Base-by-base conservation (phyloP, 2,797 vertebrate species). In the Sebastes kiyomatsui region DNA sequence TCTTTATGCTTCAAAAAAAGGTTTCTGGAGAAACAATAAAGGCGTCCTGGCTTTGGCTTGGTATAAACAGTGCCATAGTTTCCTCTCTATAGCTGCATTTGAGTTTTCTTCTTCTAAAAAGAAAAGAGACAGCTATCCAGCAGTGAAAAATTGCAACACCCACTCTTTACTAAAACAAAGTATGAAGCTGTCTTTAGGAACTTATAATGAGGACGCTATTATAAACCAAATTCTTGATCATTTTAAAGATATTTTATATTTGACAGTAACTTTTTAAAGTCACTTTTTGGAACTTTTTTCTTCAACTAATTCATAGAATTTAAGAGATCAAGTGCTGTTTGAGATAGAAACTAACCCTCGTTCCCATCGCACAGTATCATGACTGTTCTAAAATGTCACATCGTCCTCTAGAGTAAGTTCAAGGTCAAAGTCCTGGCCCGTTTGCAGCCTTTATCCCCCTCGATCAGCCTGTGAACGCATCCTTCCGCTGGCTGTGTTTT, bases 341-440 rank as follows among this genome's bases (percentile, higher is more conserved):
- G 59, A 62, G 23, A 60, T 9, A 33, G 6, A 73, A 61, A 14
- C 7, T 5, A 65, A 16, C n/a, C 2, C 6, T 3, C 1, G 2
- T 35, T 82, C 64, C 62, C 33, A 67, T 9, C 58, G n/a, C 58
- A 58, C 30, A 38, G 54, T 67, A 38, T 38, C 67, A 46, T 35
- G 46, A 64, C 1, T 61, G 65, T 69, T 76, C 42, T 35, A 66
- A 82, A 90, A 83, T 75, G 49, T 81, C 78, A 79, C 70, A 54
- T 28, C 60, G 82, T 90, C 86, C 89, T 80, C 46, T 13, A 22
- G 23, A 74, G 71, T 12, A 25, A 54, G 77, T 83, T 88, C 83
- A 90, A 89, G 92, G 90, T 90, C 90, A 90, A 23, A 74, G 69
- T 79, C 66, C 55, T 77, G 86, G 83, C 87, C 71, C 7, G 20